Base-by-base conservation (phyloP, 2,797 vertebrate genomes). In the Cyprinodon diabolis region DNA sequence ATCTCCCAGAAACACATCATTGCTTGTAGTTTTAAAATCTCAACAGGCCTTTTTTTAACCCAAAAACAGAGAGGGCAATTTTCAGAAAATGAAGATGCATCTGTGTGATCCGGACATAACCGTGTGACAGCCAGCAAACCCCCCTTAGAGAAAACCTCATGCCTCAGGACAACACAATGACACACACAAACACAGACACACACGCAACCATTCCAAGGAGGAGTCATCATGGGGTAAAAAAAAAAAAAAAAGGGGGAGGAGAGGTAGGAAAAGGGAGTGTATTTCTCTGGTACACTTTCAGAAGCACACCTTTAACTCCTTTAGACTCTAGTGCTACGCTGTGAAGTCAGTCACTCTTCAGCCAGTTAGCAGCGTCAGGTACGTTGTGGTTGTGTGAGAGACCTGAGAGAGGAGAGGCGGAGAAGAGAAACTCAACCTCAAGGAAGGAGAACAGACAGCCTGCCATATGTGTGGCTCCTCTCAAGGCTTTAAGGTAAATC, bases 401-500 rank as follows among this genome's bases (percentile, higher is more conserved):
- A 48, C 66, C 79, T 75, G 71, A 74, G 68, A 75, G 12, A 23
- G 70, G 73, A 83, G 43, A 75, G 52, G 12, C 72, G 77, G 88
- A 82, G 83, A 74, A 79, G 0, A 74, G 51, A 80, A 69, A 75
- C 68, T 83, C 71, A 43, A 51, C 72, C 71, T 82, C 66, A 60
- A 76, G 76, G 71, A 86, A 43, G 40, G 86, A 74, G 66, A 74
- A 79, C 84, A 75, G 70, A 84, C 78, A 84, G 65, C 80, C 81
- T 91, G 75, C 84, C 90, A n/a, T 93, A 93, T 94, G 93, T 94
- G 93, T 86, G 93, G 91, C 81, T 93, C 91, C 75, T 90, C 88
- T 84, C 88, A 91, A 90, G 92, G 90, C 90, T 93, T 93, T 76
- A 90, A 82, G 86, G 93, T 94, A 90, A 94, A 93, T 94, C 21